These are phyloP conservation scores for Leptobrachium leishanense DNA, from an alignment of 2,113 vertebrate species.

Conservation along the genomic window DNA sequence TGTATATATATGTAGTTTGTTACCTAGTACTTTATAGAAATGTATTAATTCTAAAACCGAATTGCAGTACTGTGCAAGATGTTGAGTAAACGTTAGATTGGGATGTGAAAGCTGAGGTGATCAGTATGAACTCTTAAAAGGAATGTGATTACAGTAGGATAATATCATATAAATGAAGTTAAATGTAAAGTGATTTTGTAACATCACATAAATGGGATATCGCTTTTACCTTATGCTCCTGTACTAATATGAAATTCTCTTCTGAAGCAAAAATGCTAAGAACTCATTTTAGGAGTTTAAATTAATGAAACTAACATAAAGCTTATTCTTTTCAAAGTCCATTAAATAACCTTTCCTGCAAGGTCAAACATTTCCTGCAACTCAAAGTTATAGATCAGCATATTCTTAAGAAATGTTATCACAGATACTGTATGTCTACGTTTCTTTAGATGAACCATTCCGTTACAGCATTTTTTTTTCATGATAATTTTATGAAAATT, in stretches of 20 bases:
- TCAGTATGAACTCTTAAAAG: constrained; percentile 27
- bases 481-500: not conserved
- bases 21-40: no score
- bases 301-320: constrained; percentile 8
- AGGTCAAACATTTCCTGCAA: constrained; percentile 30
- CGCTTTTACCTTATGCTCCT: not conserved
- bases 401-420: constrained; percentile 5
- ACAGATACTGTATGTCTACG: not conserved
- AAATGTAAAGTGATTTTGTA: constrained; percentile 30
- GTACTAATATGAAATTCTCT: constrained; percentile 2
- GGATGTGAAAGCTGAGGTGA: constrained; percentile 14
- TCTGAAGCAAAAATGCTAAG: not conserved
- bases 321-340: constrained; percentile 24
- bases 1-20: no score
- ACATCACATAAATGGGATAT: constrained; percentile 23
- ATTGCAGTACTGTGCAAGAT: constrained; percentile 26
- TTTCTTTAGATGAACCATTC: not conserved
- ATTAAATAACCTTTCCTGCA: constrained; percentile 21
- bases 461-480: not conserved
- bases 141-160: constrained; percentile 34
- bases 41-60: constrained; percentile 20
- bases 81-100: constrained; percentile 23
- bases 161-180: constrained; percentile 30
- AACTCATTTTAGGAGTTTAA: constrained; percentile 16
- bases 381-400: constrained; percentile 9